These are phyloP conservation scores for Loxodonta africana DNA, from an alignment of 2,113 vertebrate species.

Conservation along the genomic window DNA sequence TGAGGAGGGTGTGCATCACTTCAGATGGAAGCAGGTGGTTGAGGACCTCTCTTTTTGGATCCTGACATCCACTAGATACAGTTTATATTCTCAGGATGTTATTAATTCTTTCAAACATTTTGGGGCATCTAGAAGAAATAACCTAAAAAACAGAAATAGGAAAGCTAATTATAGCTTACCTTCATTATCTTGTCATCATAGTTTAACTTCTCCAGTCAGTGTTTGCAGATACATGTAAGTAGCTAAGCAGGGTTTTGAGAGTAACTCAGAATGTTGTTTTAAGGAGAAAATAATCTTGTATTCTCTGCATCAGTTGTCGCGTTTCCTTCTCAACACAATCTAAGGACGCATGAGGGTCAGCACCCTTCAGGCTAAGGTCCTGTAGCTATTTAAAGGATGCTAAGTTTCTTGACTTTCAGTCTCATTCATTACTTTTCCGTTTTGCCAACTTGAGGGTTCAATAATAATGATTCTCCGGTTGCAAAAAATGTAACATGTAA, in stretches of 20 bases:
- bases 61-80: not conserved
- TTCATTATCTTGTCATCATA: conserved; percentile 15
- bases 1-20: not conserved
- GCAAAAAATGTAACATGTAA: not conserved
- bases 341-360: not conserved
- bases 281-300: not conserved
- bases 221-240: not conserved
- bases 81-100: not conserved
- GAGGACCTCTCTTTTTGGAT: not conserved
- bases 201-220: not conserved
- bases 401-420: not conserved
- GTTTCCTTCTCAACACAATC: not conserved
- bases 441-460: not conserved
- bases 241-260: conserved; percentile 1
- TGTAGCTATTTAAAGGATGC: too few relatives aligned
- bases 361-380: not conserved
- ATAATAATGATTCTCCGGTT: not conserved
- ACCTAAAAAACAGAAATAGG: not conserved
- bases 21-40: not conserved
- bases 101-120: conserved; percentile 15
- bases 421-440: not conserved
- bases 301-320: not conserved
- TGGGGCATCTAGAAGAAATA: not conserved
- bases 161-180: conserved; percentile 25
- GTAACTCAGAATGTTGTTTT: conserved; percentile 21